These are phyloP conservation scores for Raja brachyura DNA, from an alignment of 2,113 vertebrate genomes.

Conservation along the genomic window DNA sequence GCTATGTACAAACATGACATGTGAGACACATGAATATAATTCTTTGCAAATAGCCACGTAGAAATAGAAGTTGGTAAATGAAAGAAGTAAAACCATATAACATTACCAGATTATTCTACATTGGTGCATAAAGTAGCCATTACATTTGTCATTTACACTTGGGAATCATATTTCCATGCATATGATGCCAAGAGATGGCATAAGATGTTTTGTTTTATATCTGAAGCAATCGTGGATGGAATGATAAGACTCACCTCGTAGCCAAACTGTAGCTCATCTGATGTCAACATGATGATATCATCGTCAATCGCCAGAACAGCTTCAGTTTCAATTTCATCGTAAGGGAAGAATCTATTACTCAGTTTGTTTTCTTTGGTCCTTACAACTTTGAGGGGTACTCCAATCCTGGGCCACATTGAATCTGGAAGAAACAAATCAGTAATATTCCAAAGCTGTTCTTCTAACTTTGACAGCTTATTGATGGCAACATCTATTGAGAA, in stretches of 20 bases:
- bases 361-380: conserved; percentile 92
- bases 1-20: neutral
- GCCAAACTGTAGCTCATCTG: conserved; percentile 94
- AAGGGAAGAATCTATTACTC: conserved; percentile 97
- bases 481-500: too few species aligned
- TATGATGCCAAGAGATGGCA: neutral
- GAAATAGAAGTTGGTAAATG: too few species aligned
- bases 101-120: neutral
- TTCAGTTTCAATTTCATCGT: conserved; percentile 92
- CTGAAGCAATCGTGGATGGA: neutral
- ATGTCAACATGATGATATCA: conserved; percentile 97
- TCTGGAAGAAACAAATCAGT: conserved; percentile 53
- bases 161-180: neutral
- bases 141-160: too few species aligned
- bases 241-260: conserved; percentile 72
- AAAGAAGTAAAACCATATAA: neutral
- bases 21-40: neutral
- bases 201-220: neutral
- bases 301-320: conserved; percentile 93
- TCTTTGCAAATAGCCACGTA: neutral
- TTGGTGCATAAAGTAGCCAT: neutral
- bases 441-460: neutral
- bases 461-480: neutral
- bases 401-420: conserved; percentile 91
- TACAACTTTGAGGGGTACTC: conserved; percentile 86